Conservation (phyloP, 2,888 invertebrate species). For the Cephalotes varians region DNA sequence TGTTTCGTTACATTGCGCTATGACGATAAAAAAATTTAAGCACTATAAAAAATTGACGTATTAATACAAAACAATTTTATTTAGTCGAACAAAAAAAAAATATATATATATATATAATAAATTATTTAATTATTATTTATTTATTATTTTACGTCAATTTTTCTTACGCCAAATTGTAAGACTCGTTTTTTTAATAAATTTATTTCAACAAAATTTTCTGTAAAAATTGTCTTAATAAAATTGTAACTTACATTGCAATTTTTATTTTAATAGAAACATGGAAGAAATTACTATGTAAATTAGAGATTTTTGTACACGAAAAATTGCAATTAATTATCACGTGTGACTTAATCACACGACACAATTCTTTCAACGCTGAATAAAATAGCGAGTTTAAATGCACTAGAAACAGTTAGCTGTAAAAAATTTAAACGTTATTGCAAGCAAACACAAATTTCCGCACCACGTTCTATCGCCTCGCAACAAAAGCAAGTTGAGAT, state of each 20-base stretch:
- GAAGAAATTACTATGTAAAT: neutral
- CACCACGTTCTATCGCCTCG: neutral
- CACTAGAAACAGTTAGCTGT: neutral
- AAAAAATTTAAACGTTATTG: conserved; percentile 25
- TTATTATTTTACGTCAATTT: neutral
- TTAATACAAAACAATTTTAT: neutral
- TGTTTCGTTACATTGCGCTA: conserved; percentile 4
- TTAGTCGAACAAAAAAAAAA: neutral
- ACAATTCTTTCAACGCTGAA: neutral
- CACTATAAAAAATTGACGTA: neutral
- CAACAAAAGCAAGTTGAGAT: neutral
- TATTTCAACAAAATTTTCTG: neutral
- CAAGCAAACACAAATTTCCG: conserved; percentile 4
- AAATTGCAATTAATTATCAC: neutral
- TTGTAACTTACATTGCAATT: neutral
- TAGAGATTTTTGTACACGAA: neutral
- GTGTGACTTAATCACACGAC: neutral
- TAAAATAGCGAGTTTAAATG: neutral
- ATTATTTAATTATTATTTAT: neutral
- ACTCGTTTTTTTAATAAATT: neutral
- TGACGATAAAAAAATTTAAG: neutral
- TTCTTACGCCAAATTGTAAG: neutral
- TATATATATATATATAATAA: neutral
- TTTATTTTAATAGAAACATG: neutral
- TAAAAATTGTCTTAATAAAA: neutral